Base-by-base conservation (phyloP, 2,888 invertebrate species). In the Callyntrura sp. region DNA sequence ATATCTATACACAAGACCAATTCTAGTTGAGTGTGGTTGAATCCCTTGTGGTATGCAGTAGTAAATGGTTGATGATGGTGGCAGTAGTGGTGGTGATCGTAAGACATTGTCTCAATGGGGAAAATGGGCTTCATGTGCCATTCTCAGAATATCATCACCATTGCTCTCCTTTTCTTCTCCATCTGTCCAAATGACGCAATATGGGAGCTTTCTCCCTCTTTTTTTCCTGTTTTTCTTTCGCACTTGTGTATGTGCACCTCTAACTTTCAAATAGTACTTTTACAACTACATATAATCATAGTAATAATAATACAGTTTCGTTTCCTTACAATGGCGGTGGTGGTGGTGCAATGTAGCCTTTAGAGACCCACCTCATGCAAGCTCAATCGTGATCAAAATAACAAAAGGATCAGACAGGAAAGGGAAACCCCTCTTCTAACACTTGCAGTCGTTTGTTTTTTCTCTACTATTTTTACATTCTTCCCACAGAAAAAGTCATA, bases 381-480 rank as follows among this genome's bases (percentile, higher is more conserved):
- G 43, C 68, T n/a, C 79, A 88, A 81, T 88, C 90, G 90, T 90
- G 90, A 90, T 90, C 88, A 70, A 88, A 90, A 88, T 90, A 88
- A 88, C 88, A 90, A 90, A 88, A 85, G n/a, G 60, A 86, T 51
- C 87, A 90, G 60, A 85, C 62, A 25, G 87, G 76, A 84, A 28
- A 65, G 28, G 65, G 68, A 65, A 88, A 84, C 28, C 43, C 20
- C 62, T 85, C 62, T 62, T 85, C 65, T 48, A 62, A 45, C 78
- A 25, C 86, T 86, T 62, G 55, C 86, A 43, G 43, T 25, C 28
- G 5, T 68, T 76, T 20, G 4, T 48, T 17, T 6, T 60, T 60
- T 20, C n/a, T n/a, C n/a, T n/a, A 28, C 3, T n/a, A 35, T 35
- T n/a, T 68, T 6, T 28, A 45, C 17, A 0, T 14, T n/a, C 35